Evolutionary conservation across 2,113 vertebrate species (phyloP).

Genomic region (Sula dactylatra): DNA sequence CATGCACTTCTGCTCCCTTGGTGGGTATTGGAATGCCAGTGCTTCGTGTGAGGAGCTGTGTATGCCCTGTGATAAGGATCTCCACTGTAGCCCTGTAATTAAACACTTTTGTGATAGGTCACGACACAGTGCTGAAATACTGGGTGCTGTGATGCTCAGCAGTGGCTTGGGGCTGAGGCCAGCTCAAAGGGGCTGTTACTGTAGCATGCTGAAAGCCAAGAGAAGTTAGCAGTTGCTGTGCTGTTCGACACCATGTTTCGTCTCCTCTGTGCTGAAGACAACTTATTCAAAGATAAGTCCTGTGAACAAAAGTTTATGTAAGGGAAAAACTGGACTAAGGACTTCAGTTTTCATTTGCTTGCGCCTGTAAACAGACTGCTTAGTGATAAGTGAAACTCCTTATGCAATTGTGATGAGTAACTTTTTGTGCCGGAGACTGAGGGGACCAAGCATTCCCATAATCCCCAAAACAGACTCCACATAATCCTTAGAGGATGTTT

Average conservation of each 20-base stretch:
- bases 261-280: conserved; percentile 42
- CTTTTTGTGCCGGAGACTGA: not conserved
- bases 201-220: not conserved
- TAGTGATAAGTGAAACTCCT: not conserved
- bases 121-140: not conserved
- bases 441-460: not conserved
- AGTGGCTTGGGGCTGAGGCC: not conserved
- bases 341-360: not conserved
- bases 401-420: not conserved
- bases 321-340: not conserved
- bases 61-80: not conserved
- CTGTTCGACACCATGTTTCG: not conserved
- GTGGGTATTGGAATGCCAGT: not conserved
- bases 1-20: not conserved
- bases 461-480: not conserved
- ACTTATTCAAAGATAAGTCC: not conserved
- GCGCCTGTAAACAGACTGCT: not conserved
- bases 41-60: not conserved
- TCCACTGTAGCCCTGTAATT: not conserved
- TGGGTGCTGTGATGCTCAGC: not conserved
- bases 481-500: not conserved
- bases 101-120: not conserved
- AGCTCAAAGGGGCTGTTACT: not conserved
- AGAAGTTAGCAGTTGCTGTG: not conserved
- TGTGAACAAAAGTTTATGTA: not conserved